Evolutionary conservation across 2,888 invertebrate genomes (phyloP).

Genomic region (Polydesmus complanatus): DNA sequence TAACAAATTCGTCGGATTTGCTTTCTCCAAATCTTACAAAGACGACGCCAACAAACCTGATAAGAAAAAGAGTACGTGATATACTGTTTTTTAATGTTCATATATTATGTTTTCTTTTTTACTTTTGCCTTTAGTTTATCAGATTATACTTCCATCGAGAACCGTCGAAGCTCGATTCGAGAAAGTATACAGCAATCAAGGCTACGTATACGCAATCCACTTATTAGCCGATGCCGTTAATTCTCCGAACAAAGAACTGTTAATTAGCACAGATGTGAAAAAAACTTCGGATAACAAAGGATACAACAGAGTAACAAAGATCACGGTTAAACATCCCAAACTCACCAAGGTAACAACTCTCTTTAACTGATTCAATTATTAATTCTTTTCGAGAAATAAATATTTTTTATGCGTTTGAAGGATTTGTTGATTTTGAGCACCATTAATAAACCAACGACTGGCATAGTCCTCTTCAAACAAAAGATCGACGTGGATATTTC

Average conservation of each 20-base stretch:
- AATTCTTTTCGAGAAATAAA: background rate
- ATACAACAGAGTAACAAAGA: slow-evolving; percentile 1
- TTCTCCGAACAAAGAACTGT: slow-evolving; percentile 6
- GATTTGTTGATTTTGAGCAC: background rate
- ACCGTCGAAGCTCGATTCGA: slow-evolving; percentile 8
- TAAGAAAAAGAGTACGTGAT: slow-evolving; percentile 3
- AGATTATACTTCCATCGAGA: slow-evolving; percentile 11
- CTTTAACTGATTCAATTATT: background rate
- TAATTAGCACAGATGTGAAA: slow-evolving; percentile 3
- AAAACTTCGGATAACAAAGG: background rate
- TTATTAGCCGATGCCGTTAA: slow-evolving; percentile 4
- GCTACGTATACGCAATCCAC: slow-evolving; percentile 7
- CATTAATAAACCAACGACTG: background rate
- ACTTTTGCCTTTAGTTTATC: slow-evolving; percentile 1
- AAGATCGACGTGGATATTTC: slow-evolving; percentile 11
- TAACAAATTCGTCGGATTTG: slow-evolving; percentile 6
- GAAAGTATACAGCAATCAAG: background rate
- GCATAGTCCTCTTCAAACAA: background rate
- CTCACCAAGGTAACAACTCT: slow-evolving; percentile 13
- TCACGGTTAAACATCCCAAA: slow-evolving; percentile 12
- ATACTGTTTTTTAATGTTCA: background rate
- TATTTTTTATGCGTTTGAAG: background rate
- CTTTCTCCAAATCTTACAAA: background rate
- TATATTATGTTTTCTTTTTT: background rate
- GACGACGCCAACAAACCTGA: slow-evolving; percentile 4